Conservation (phyloP, 2,113 vertebrate species). For the Crotalus horridus region DNA sequence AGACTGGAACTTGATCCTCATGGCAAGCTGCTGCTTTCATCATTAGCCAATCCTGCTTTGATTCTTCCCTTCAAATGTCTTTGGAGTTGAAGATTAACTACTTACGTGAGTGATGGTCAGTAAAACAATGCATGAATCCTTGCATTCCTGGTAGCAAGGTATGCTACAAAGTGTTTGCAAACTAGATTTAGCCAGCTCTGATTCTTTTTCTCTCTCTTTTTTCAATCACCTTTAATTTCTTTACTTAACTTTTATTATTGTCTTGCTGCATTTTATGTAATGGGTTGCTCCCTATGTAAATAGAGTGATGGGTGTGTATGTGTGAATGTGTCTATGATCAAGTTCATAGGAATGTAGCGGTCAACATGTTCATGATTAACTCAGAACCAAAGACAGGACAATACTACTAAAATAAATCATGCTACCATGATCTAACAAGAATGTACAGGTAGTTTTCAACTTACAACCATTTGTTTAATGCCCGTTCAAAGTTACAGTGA, state of each 20-base stretch:
- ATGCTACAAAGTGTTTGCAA: not conserved
- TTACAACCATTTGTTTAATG: not conserved
- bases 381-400: conserved; percentile 44
- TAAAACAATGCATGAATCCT: not conserved
- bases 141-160: not conserved
- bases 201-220: not conserved
- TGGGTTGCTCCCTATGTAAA: not conserved
- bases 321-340: conserved; percentile 3
- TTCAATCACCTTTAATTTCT: not conserved
- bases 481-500: not conserved
- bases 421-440: not conserved
- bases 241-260: not conserved
- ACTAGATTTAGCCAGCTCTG: not conserved
- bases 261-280: not conserved
- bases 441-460: not conserved
- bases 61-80: not conserved
- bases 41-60: not conserved
- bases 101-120: not conserved
- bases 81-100: not conserved
- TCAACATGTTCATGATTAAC: conserved; percentile 40
- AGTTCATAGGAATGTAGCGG: conserved; percentile 35
- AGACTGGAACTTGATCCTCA: not conserved
- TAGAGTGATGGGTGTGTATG: not conserved
- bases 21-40: not conserved
- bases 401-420: conserved; percentile 29